Base-by-base conservation (phyloP, 2,888 invertebrate species). In the Trichogramma dendrolimi region DNA sequence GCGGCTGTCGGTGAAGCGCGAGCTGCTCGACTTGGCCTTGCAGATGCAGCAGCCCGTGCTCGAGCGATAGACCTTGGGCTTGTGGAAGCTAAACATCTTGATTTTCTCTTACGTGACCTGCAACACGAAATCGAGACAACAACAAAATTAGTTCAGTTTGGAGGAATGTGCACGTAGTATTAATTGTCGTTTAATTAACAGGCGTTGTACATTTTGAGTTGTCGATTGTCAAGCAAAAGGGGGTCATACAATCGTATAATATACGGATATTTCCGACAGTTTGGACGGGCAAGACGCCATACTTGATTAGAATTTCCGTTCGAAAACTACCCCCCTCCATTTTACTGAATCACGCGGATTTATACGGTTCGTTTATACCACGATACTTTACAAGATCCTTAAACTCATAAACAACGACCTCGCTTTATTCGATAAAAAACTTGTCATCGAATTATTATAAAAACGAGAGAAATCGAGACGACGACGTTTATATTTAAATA, bases 21-120 rank as follows among this genome's bases (percentile, higher is more conserved):
- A 92, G 80, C 91, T 90, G 84, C 89, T 89, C 40, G 92, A 92
- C 80, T 92, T 92, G 51, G 91, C 92, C 78, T 90, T 87, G 78
- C 92, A 92, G 72, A 92, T 92, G 79, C 92, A 92, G 79, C 92
- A 92, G 55, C 92, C 92, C 69, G 88, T 88, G 59, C 88, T 83
- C 58, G 90, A 90, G 70, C 90, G 85, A 77, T 92, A 92, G 66
- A 91, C 91, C 82, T 91, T 89, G 67, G 92, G 92, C 79, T 89
- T 90, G 80, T 92, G 91, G 80, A 92, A 92, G 79, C 89, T 89
- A 81, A 91, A 92, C 91, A 92, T 92, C 73, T 75, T 80, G 73
- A 60, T 60, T 40, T 66, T 69, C 58, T 65, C 66, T 55, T 60
- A 53, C 44, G 49, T 58, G 63, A 64, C 65, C 71, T 73, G 68